Conservation (phyloP, 2,888 invertebrate species). For the Tolmerus cingulatus region DNA sequence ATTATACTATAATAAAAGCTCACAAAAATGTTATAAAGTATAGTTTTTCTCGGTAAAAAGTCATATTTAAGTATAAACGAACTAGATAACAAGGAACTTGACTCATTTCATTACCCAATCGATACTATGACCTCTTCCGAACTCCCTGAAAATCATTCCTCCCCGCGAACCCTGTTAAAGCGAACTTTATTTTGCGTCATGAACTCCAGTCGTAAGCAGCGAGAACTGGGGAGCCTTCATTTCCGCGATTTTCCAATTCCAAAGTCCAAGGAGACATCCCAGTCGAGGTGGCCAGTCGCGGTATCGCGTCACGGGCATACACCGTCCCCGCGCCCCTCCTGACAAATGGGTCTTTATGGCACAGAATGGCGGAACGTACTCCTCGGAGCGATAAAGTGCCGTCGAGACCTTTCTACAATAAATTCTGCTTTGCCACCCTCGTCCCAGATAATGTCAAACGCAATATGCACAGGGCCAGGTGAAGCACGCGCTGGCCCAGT, state of each 20-base stretch:
- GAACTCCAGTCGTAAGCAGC: not conserved
- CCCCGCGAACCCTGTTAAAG: not conserved
- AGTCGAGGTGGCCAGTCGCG: not conserved
- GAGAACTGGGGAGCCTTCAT: not conserved
- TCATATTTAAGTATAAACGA: not conserved
- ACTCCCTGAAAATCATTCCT: not conserved
- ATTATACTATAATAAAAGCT: too few species aligned
- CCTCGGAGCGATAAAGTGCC: slow-evolving; percentile 14
- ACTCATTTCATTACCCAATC: not conserved
- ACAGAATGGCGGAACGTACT: not conserved
- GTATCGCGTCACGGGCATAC: not conserved
- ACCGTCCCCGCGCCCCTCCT: not conserved
- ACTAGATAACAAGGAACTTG: not conserved
- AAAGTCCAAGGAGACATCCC: not conserved
- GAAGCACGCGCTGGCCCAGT: not conserved
- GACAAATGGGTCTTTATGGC: not conserved
- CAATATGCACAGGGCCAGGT: not conserved
- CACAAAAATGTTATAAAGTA: too few species aligned
- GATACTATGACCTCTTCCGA: not conserved
- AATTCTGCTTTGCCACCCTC: slow-evolving; percentile 17
- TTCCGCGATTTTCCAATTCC: not conserved
- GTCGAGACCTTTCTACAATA: slow-evolving; percentile 22
- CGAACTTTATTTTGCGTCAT: not conserved
- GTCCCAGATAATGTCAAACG: slow-evolving; percentile 13
- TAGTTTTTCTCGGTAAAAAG: too few species aligned